Evolutionary conservation across 2,797 vertebrate species (phyloP).

Genomic region (Calcarius lapponicus): DNA sequence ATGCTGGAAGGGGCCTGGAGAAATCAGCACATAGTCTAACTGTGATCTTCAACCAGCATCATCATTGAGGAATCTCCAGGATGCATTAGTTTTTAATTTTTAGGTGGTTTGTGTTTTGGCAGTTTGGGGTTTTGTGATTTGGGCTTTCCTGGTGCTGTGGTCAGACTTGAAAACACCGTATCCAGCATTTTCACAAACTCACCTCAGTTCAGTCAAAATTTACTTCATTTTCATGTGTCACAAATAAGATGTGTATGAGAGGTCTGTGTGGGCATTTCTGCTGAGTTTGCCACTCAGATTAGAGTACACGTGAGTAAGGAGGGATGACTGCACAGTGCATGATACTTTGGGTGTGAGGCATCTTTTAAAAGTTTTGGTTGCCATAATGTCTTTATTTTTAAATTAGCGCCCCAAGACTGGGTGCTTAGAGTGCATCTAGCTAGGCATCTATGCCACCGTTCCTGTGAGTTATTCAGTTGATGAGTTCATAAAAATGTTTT

Average conservation of each 20-base stretch:
- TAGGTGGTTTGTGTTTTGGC: neutral
- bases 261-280: neutral
- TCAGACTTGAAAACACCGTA: neutral
- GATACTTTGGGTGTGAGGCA: neutral
- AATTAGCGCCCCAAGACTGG: neutral
- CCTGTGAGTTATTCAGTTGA: neutral
- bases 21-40: neutral
- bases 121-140: neutral
- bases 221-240: neutral
- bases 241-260: neutral
- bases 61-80: neutral
- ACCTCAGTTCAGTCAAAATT: neutral
- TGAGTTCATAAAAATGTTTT: neutral
- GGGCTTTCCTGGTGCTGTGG: neutral
- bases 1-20: neutral
- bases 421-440: neutral
- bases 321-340: neutral
- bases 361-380: neutral
- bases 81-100: neutral
- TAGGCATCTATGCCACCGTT: fast-evolving
- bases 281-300: neutral
- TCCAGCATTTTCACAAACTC: neutral
- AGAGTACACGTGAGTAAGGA: neutral
- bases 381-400: neutral
- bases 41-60: neutral